These are phyloP conservation scores for Oryzias curvinotus DNA, from an alignment of 2,113 vertebrate genomes.

Conservation along the genomic window DNA sequence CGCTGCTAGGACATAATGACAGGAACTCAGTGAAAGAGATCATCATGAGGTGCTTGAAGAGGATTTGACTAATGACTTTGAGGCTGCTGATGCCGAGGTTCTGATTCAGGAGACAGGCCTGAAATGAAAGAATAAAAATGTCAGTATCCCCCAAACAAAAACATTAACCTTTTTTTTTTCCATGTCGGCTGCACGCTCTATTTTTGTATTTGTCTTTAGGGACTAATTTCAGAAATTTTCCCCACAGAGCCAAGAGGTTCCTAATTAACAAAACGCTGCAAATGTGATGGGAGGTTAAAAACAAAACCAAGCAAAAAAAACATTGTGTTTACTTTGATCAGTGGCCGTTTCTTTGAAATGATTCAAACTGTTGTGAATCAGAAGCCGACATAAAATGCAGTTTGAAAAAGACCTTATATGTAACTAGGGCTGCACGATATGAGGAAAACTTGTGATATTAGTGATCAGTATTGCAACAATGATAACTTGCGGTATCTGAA, in stretches of 20 bases:
- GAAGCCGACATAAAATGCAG: no score
- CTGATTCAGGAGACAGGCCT: slow-evolving; percentile 33
- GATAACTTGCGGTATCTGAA: no score
- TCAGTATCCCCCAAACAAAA: no score
- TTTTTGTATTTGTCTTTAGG: slow-evolving; percentile 18
- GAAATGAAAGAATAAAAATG: background rate
- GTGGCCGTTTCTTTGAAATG: slow-evolving; percentile 20
- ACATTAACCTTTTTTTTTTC: no score
- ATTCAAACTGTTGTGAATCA: no score
- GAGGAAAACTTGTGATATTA: no score
- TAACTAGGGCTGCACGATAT: no score
- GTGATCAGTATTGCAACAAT: no score
- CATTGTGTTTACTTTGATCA: slow-evolving; percentile 21
- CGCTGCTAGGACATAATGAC: slow-evolving; percentile 65
- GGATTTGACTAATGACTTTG: background rate
- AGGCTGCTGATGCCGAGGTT: slow-evolving; percentile 1
- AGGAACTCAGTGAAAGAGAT: background rate
- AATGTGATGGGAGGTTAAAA: slow-evolving; percentile 19
- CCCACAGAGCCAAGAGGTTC: slow-evolving; percentile 31
- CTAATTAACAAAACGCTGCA: slow-evolving; percentile 44
- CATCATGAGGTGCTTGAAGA: slow-evolving; percentile 6
- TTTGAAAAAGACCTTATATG: no score
- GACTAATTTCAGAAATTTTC: slow-evolving; percentile 44
- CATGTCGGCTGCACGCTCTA: background rate
- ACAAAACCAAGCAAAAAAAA: slow-evolving; percentile 20